These are phyloP conservation scores for Rousettus leschenaultii DNA, from an alignment of 2,113 vertebrate species.

Conservation along the genomic window DNA sequence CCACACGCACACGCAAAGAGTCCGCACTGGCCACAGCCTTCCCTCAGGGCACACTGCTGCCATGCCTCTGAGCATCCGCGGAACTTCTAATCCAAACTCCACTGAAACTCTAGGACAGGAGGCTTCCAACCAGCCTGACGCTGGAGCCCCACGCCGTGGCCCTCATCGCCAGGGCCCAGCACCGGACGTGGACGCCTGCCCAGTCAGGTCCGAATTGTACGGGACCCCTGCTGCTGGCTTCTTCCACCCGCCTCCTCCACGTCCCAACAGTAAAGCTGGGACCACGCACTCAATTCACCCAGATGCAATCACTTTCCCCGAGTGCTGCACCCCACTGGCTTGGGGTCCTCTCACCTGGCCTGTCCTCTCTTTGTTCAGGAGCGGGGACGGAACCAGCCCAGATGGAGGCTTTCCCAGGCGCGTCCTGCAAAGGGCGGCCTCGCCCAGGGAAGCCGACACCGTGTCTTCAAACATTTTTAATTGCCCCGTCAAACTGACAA, in stretches of 20 bases:
- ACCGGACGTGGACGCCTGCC: too few relatives aligned
- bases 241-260: not conserved
- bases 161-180: not conserved
- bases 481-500: constrained; percentile 89
- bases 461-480: constrained; percentile 87
- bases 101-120: not conserved
- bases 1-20: not conserved
- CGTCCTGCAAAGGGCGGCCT: constrained; percentile 50
- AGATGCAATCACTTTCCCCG: not conserved
- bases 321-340: not conserved
- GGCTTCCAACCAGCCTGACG: not conserved
- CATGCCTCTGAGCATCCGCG: accelerated
- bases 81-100: not conserved
- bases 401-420: constrained; percentile 68
- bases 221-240: accelerated
- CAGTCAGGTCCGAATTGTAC: too few relatives aligned
- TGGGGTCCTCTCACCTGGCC: not conserved
- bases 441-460: constrained; percentile 70
- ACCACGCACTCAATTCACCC: not conserved
- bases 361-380: not conserved
- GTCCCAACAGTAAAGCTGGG: not conserved
- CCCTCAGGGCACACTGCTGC: accelerated
- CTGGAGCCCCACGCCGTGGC: accelerated
- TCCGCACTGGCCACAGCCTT: not conserved
- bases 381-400: not conserved